phyloP scores from a whole-genome alignment of 2,888 invertebrate species.

The Trachelus tabidus region DNA sequence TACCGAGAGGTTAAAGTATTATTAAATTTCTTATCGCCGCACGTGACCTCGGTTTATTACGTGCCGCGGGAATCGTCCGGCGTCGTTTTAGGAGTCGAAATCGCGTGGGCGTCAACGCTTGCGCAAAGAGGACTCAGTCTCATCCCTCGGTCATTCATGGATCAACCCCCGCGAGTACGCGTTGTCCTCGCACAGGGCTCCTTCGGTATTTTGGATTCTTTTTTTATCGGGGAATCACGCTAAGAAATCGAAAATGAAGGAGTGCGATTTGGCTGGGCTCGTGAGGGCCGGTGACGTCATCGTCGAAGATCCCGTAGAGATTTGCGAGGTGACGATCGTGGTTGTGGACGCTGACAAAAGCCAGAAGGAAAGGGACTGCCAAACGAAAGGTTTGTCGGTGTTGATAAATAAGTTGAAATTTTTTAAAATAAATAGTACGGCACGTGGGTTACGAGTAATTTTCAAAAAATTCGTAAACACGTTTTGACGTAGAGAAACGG shows the following conservation, averaged over 20 bases:
- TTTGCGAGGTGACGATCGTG: slow-evolving; percentile 48
- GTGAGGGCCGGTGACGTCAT: neutral
- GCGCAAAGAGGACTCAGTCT: slow-evolving; percentile 35
- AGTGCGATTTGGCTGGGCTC: neutral
- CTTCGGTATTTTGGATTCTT: slow-evolving; percentile 47
- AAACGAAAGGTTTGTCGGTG: slow-evolving; percentile 44
- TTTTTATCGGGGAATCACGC: slow-evolving; percentile 28
- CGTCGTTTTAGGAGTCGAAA: slow-evolving; percentile 17
- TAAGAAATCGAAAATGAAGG: neutral
- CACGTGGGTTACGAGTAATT: neutral
- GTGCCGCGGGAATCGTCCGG: neutral
- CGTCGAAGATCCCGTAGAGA: slow-evolving; percentile 35
- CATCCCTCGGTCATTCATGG: slow-evolving; percentile 50
- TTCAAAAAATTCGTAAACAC: neutral
- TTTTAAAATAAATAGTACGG: too few species aligned
- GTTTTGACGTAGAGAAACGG: neutral
- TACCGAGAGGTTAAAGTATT: neutral
- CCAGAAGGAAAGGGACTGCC: neutral
- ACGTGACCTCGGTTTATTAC: neutral
- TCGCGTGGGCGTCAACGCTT: slow-evolving; percentile 49
- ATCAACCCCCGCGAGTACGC: slow-evolving; percentile 50
- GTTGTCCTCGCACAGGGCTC: slow-evolving; percentile 32
- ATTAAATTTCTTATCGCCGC: neutral
- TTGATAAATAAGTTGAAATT: neutral
- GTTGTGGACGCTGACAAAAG: slow-evolving; percentile 33